Percentiles rank a stretch among this genome's conserved stretches.
Conservation (phyloP, 2,113 vertebrate species). For the Natator depressus region DNA sequence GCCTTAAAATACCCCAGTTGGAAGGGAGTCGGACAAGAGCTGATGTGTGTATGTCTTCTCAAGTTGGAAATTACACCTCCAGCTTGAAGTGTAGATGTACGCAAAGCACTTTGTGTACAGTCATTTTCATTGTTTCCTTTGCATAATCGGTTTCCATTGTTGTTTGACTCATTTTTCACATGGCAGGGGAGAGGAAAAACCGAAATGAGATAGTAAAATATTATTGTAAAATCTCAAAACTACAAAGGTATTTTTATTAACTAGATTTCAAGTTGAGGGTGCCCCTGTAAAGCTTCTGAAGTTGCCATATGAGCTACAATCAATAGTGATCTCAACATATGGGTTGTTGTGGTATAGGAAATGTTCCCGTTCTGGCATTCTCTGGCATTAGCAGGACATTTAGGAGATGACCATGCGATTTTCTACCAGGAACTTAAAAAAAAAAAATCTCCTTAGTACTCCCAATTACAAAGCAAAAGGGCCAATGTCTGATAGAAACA, state of each 20-base stretch:
- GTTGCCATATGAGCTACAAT: background rate
- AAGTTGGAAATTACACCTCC: background rate
- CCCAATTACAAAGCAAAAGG: constrained; percentile 27
- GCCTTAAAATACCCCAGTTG: background rate
- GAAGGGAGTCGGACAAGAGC: background rate
- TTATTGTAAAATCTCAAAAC: background rate
- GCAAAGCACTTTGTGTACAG: background rate
- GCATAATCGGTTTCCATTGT: background rate
- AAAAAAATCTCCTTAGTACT: constrained; percentile 25
- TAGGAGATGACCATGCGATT: background rate
- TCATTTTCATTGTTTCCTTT: background rate
- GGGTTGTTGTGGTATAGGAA: background rate
- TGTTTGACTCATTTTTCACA: background rate
- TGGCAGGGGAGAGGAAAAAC: background rate
- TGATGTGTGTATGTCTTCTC: background rate
- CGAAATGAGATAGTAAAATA: background rate
- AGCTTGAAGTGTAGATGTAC: background rate
- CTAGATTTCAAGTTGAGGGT: background rate
- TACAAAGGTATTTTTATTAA: background rate
- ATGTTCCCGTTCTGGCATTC: background rate
- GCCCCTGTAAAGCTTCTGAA: background rate
- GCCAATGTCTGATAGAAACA: constrained; percentile 27
- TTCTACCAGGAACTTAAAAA: constrained; percentile 20
- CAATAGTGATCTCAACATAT: background rate
- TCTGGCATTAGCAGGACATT: background rate